phyloP scores from a whole-genome alignment of 2,888 invertebrate genomes.

The Ophion ventricosus region DNA sequence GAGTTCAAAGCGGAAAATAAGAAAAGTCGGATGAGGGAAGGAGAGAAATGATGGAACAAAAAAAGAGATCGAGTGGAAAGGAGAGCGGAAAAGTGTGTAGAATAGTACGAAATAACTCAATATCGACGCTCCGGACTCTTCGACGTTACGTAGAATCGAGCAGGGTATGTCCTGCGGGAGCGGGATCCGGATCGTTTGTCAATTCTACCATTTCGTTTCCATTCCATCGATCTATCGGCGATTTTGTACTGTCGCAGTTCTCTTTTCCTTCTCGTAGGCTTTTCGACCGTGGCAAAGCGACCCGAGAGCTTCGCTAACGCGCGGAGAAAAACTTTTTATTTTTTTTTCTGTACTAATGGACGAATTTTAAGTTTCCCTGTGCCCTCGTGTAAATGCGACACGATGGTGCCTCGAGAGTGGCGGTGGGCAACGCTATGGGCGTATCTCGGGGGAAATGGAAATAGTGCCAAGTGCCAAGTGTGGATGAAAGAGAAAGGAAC shows the following conservation, averaged over 20 bases:
- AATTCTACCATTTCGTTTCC: constrained; percentile 54
- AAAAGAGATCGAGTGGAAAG: constrained; percentile 16
- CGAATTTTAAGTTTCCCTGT: background rate
- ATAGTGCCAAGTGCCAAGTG: background rate
- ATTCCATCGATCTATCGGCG: constrained; percentile 22
- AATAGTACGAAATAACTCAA: constrained; percentile 78
- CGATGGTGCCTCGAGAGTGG: background rate
- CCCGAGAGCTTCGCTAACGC: background rate
- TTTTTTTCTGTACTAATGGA: background rate
- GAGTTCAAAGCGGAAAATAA: constrained; percentile 42
- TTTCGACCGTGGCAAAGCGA: background rate
- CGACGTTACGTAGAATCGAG: constrained; percentile 7
- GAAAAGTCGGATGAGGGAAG: constrained; percentile 1
- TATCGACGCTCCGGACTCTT: constrained; percentile 73
- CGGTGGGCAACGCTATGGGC: background rate
- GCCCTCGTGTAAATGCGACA: background rate
- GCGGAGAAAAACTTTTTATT: background rate
- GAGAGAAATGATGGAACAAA: constrained; percentile 17
- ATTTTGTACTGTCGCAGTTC: constrained; percentile 16
- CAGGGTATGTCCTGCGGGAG: constrained; percentile 45
- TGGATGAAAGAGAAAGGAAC: no score
- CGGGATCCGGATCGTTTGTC: constrained; percentile 58
- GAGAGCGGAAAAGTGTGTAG: constrained; percentile 69
- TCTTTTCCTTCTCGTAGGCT: background rate
- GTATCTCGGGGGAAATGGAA: background rate